A percentile compares a stretch with the other conserved stretches of the same genome.
phyloP scores from a whole-genome alignment of 2,113 vertebrate genomes.

The Maccullochella peelii region DNA sequence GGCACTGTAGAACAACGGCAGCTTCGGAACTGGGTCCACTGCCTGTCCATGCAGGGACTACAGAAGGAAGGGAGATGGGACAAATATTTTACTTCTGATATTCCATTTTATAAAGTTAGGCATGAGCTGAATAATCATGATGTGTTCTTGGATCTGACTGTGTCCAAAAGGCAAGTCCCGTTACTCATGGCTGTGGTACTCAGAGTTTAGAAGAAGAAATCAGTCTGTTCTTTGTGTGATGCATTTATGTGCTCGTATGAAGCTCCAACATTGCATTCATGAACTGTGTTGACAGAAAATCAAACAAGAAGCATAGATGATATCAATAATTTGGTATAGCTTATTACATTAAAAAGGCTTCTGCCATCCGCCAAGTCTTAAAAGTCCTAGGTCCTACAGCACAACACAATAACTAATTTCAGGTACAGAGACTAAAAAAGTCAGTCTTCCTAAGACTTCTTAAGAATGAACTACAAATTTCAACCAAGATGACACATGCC shows the following conservation, averaged over 20 bases:
- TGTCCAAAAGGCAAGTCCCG: background rate
- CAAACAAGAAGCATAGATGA: too few species aligned
- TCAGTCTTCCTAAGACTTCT: background rate
- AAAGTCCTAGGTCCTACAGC: background rate
- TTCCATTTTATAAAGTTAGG: background rate
- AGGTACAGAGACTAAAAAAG: too few species aligned
- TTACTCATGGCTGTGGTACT: too few species aligned
- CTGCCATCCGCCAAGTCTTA: too few species aligned
- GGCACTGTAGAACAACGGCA: constrained; percentile 91
- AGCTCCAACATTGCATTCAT: too few species aligned
- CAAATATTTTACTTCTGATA: background rate
- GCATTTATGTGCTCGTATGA: too few species aligned
- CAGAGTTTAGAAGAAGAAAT: too few species aligned
- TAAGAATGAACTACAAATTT: background rate
- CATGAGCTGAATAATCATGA: background rate
- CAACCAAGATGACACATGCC: too few species aligned
- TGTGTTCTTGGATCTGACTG: background rate
- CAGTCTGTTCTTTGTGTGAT: too few species aligned
- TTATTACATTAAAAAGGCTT: too few species aligned
- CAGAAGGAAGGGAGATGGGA: constrained; percentile 10
- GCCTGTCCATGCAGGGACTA: constrained; percentile 85
- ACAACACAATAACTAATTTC: background rate
- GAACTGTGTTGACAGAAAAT: too few species aligned
- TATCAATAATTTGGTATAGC: too few species aligned
- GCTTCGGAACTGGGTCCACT: constrained; percentile 81